Conservation (phyloP, 1,140 invertebrate genomes). For the Maconellicoccus hirsutus region DNA sequence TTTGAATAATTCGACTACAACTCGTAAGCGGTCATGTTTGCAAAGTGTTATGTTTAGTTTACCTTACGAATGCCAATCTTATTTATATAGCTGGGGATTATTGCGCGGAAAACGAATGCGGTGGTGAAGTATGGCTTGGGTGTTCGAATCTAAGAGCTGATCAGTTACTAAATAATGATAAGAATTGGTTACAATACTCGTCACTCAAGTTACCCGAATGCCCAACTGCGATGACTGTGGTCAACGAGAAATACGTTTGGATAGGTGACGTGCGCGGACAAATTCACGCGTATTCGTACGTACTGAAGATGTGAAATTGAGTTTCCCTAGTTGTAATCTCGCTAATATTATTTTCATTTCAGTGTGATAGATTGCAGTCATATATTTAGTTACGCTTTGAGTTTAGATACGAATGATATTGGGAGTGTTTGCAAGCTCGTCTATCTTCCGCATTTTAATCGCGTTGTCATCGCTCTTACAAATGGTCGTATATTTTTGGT, state of each 20-base stretch:
- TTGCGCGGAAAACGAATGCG: conserved; percentile 23
- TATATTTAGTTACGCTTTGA: conserved; percentile 43
- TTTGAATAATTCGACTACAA: background rate
- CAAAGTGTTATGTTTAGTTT: too few relatives aligned
- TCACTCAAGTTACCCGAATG: conserved; percentile 26
- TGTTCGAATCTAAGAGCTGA: conserved; percentile 30
- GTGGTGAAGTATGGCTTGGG: conserved; percentile 31
- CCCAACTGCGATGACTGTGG: conserved; percentile 30
- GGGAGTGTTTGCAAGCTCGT: conserved; percentile 50
- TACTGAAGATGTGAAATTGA: conserved; percentile 26
- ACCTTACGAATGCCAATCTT: background rate
- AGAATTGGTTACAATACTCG: conserved; percentile 31
- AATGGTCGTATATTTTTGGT: conserved; percentile 66
- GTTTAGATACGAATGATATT: conserved; percentile 39
- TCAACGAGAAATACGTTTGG: conserved; percentile 51
- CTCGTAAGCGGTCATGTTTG: too few relatives aligned
- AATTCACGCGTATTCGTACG: conserved; percentile 64
- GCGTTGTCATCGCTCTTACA: conserved; percentile 58
- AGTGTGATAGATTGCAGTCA: conserved; percentile 30
- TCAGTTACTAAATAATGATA: conserved; percentile 30
- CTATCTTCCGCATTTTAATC: conserved; percentile 47
- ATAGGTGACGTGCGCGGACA: conserved; percentile 69
- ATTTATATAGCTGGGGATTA: background rate
- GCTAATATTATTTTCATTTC: conserved; percentile 18
- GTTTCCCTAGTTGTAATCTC: background rate